Evolutionary conservation across 1,140 invertebrate genomes (phyloP).

Genomic region (Luehdorfia chinensis): DNA sequence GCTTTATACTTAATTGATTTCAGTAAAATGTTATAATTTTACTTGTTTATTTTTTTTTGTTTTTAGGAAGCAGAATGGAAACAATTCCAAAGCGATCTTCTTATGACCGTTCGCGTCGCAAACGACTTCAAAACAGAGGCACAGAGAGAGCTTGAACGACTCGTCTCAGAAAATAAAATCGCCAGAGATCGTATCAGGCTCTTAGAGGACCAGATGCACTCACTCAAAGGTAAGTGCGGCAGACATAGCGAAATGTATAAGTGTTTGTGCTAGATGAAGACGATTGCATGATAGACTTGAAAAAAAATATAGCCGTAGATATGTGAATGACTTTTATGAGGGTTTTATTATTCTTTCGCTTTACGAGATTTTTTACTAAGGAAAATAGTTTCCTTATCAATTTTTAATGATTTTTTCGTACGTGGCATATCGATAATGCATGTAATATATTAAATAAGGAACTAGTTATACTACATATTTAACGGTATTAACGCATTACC

Average conservation of each 20-base stretch:
- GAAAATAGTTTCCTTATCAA: too few relatives aligned
- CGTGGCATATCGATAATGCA: too few relatives aligned
- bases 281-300: background rate
- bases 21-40: too few relatives aligned
- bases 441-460: too few relatives aligned
- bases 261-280: too few relatives aligned
- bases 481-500: constrained; percentile 46
- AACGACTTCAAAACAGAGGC: constrained; percentile 96
- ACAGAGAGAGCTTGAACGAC: constrained; percentile 87
- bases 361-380: too few relatives aligned
- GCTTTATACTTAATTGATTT: too few relatives aligned
- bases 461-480: too few relatives aligned
- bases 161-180: constrained; percentile 88
- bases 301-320: background rate
- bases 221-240: constrained; percentile 81
- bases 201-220: constrained; percentile 89
- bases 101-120: constrained; percentile 95
- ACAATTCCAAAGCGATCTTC: constrained; percentile 94
- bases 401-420: too few relatives aligned
- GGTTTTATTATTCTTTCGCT: too few relatives aligned
- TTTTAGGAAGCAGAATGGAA: constrained; percentile 90
- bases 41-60: background rate
- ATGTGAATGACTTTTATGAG: background rate
- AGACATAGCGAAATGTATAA: background rate
- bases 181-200: constrained; percentile 86